These are phyloP conservation scores for Nansenia antarctica DNA, from an alignment of 2,113 vertebrate genomes.

Conservation along the genomic window DNA sequence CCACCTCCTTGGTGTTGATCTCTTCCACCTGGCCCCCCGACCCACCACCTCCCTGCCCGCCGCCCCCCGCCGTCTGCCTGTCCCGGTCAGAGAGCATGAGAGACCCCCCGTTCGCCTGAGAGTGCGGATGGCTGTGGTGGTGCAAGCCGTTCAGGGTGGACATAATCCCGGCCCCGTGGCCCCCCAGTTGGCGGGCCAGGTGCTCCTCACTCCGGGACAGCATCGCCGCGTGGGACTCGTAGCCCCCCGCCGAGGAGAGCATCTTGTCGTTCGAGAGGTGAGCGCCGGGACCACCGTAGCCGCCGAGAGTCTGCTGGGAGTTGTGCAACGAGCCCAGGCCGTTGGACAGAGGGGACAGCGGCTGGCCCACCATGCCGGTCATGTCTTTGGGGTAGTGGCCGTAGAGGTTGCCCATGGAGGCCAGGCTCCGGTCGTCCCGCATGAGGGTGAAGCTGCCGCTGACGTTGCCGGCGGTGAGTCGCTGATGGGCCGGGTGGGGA, in stretches of 20 bases:
- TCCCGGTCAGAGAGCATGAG: conserved; percentile 85
- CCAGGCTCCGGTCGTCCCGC: conserved; percentile 91
- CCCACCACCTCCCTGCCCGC: conserved; percentile 79
- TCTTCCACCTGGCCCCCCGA: conserved; percentile 92
- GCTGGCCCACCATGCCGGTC: conserved; percentile 92
- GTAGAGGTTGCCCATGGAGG: conserved; percentile 94
- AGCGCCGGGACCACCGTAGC: conserved; percentile 86
- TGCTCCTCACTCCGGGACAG: conserved; percentile 90
- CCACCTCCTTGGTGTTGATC: conserved; percentile 98
- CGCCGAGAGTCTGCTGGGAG: conserved; percentile 87
- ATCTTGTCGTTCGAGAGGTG: conserved; percentile 93
- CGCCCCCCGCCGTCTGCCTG: conserved; percentile 75
- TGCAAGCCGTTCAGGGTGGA: conserved; percentile 86
- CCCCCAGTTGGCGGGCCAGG: conserved; percentile 85
- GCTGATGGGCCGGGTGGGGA: conserved; percentile 89
- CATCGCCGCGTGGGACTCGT: conserved; percentile 93
- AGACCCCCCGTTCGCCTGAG: conserved; percentile 82
- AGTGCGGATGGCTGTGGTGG: conserved; percentile 84
- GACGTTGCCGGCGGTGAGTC: conserved; percentile 86
- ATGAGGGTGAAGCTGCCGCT: conserved; percentile 96
- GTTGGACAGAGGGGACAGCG: conserved; percentile 91
- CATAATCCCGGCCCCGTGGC: conserved; percentile 86
- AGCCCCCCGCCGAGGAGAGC: conserved; percentile 88
- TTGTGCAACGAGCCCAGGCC: conserved; percentile 90
- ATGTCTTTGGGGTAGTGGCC: conserved; percentile 96